Conservation (phyloP, 2,797 vertebrate species). For the Heteromormyrus szaboi region DNA sequence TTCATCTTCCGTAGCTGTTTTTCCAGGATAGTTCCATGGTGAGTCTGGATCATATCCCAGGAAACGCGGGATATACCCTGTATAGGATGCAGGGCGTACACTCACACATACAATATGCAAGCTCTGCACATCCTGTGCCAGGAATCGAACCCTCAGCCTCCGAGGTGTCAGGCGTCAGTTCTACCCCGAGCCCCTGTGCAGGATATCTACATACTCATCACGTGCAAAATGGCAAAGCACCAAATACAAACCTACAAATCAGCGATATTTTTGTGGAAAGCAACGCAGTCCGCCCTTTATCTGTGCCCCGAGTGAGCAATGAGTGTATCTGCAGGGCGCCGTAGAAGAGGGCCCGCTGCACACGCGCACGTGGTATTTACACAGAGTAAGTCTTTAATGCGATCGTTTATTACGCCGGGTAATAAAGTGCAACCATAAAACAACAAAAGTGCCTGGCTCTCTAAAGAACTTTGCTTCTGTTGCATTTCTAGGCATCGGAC, state of each 20-base stretch:
- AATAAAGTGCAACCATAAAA: constrained; percentile 60
- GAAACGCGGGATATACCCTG: background rate
- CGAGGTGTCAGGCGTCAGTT: background rate
- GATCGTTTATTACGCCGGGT: constrained; percentile 57
- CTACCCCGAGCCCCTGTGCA: background rate
- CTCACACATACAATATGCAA: background rate
- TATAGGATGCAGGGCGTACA: background rate
- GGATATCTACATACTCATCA: background rate
- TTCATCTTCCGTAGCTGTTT: background rate
- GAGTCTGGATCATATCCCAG: background rate
- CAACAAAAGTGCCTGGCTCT: constrained; percentile 51
- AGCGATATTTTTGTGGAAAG: constrained; percentile 3
- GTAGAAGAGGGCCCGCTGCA: constrained; percentile 17
- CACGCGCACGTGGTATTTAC: constrained; percentile 38
- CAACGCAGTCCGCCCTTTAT: background rate
- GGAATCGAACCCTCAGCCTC: constrained; percentile 1
- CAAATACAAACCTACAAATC: background rate
- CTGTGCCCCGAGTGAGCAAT: background rate
- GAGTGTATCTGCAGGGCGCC: background rate
- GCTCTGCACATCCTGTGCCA: background rate
- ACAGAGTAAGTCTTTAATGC: constrained; percentile 48
- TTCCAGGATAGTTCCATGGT: background rate
- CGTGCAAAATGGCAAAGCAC: background rate
- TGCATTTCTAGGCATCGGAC: constrained; percentile 46
- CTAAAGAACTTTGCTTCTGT: constrained; percentile 53